Evolutionary conservation across 2,113 vertebrate species (phyloP).

Genomic region (Podarcis muralis): DNA sequence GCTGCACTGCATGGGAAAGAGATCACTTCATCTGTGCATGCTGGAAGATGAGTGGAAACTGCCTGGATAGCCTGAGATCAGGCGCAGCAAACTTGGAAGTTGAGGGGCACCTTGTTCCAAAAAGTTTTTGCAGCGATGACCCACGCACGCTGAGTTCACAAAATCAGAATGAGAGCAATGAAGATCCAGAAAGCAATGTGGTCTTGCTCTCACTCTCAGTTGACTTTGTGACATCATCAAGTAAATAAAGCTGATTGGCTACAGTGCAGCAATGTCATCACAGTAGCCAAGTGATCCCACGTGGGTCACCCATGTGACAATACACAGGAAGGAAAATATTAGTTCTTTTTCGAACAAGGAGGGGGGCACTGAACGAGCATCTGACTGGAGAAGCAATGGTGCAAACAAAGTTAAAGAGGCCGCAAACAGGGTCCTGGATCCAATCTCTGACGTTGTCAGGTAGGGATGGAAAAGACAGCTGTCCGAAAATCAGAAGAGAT

Average conservation of each 20-base stretch:
- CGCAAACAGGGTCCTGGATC: not conserved
- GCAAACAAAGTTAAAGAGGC: not conserved
- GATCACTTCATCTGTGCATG: not conserved
- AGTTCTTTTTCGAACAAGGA: not conserved
- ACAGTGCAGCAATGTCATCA: not conserved
- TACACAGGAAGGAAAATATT: not conserved
- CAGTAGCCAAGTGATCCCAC: not conserved
- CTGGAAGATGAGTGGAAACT: not conserved
- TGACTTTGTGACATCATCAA: not conserved
- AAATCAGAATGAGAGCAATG: too few relatives aligned
- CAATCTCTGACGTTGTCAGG: not conserved
- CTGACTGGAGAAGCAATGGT: not conserved
- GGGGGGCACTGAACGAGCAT: not conserved
- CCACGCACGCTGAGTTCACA: too few relatives aligned
- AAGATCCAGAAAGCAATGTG: too few relatives aligned
- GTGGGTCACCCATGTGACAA: too few relatives aligned
- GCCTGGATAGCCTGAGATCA: accelerated
- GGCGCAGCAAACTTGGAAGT: not conserved
- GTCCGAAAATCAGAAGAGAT: not conserved
- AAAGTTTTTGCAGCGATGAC: not conserved
- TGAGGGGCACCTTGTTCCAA: not conserved
- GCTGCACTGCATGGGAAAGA: too few relatives aligned
- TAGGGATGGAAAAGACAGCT: not conserved
- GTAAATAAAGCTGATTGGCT: not conserved
- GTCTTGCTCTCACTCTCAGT: not conserved